phyloP scores from a whole-genome alignment of 2,888 invertebrate genomes.

The Thymelicus acteon region DNA sequence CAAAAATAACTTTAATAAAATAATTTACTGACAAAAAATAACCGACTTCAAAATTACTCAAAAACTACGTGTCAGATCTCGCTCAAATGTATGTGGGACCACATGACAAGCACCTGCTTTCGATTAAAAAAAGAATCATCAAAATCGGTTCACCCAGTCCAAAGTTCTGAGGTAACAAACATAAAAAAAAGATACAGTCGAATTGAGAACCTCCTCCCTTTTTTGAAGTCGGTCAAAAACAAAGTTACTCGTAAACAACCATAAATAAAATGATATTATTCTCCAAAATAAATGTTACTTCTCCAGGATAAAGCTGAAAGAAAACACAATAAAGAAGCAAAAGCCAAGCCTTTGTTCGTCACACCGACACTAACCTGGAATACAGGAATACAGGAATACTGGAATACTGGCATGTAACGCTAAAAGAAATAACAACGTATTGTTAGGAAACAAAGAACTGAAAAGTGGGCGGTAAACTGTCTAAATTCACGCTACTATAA shows the following conservation, averaged over 20 bases:
- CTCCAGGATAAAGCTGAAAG: background rate
- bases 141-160: no score
- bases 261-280: background rate
- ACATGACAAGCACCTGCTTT: no score
- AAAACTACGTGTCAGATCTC: no score
- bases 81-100: no score
- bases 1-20: no score
- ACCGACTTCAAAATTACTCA: no score
- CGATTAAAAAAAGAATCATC: no score
- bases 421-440: constrained; percentile 6
- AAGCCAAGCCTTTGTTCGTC: constrained; percentile 6
- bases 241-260: background rate
- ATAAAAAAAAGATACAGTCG: no score
- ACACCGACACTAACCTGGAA: constrained; percentile 8
- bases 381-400: background rate
- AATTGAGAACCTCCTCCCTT: no score
- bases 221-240: no score
- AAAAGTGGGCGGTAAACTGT: constrained; percentile 5
- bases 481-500: background rate
- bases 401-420: background rate
- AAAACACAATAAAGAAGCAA: background rate
- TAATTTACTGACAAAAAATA: no score
- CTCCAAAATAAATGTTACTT: background rate
- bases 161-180: no score
- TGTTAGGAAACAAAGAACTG: constrained; percentile 2